Evolutionary conservation across 1,140 invertebrate genomes (phyloP).

Genomic region (Ylistrum balloti): DNA sequence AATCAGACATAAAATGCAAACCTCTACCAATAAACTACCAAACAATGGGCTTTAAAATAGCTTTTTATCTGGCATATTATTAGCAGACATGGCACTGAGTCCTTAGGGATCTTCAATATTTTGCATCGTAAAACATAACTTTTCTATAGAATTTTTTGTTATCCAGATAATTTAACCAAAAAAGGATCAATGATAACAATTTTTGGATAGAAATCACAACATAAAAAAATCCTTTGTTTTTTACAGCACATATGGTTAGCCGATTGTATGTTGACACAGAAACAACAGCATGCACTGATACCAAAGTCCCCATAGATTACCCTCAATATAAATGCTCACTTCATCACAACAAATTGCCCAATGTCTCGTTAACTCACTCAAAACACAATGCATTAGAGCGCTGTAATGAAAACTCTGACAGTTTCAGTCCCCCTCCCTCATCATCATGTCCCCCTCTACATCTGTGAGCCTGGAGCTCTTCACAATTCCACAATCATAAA

Average conservation of each 20-base stretch:
- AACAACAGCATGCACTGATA: neutral
- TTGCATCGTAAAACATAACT: neutral
- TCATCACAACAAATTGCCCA: slow-evolving; percentile 33
- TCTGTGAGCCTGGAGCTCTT: neutral
- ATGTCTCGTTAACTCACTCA: slow-evolving; percentile 27
- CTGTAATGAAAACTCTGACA: slow-evolving; percentile 4
- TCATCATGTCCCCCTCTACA: neutral
- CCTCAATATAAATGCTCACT: slow-evolving; percentile 25
- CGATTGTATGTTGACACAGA: slow-evolving; percentile 34
- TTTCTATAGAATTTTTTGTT: neutral
- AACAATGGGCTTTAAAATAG: slow-evolving; percentile 39
- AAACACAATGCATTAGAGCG: slow-evolving; percentile 6
- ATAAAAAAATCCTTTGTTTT: slow-evolving; percentile 24
- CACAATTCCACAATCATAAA: neutral
- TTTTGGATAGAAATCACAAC: neutral
- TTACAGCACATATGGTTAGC: neutral
- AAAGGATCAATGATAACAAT: neutral
- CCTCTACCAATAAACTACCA: slow-evolving; percentile 2
- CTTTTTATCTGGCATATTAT: neutral
- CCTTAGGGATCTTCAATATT: neutral
- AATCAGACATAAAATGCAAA: slow-evolving; percentile 13
- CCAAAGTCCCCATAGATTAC: slow-evolving; percentile 11
- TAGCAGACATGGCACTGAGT: neutral
- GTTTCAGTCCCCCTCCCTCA: neutral
- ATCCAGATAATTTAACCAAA: neutral